These are phyloP conservation scores for Platichthys stellatus DNA, from an alignment of 2,113 vertebrate genomes.

Conservation along the genomic window DNA sequence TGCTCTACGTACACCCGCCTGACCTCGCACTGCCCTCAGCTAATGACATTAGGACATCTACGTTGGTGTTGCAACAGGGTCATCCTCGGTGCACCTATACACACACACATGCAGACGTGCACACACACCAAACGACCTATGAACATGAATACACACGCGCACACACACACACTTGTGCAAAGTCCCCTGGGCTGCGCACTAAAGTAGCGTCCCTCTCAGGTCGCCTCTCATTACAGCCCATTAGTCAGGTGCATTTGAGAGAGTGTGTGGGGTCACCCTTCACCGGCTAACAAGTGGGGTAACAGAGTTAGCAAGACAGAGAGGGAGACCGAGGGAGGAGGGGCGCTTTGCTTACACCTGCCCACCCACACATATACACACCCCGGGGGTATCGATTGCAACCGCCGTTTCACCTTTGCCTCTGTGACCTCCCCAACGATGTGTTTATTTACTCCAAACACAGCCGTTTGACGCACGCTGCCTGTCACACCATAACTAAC, in stretches of 20 bases:
- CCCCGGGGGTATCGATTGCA: slow-evolving; percentile 74
- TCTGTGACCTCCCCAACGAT: slow-evolving; percentile 74
- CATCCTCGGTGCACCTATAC: slow-evolving; percentile 80
- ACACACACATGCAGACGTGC: slow-evolving; percentile 37
- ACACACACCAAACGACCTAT: slow-evolving; percentile 42
- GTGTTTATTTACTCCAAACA: slow-evolving; percentile 78
- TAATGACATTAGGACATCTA: slow-evolving; percentile 94
- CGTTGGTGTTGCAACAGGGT: slow-evolving; percentile 87
- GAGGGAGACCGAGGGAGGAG: slow-evolving; percentile 26
- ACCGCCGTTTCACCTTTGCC: slow-evolving; percentile 80
- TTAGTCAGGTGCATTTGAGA: slow-evolving; percentile 86
- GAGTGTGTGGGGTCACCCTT: slow-evolving; percentile 68
- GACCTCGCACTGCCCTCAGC: slow-evolving; percentile 86
- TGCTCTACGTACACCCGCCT: slow-evolving; percentile 47
- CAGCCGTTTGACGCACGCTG: slow-evolving; percentile 29
- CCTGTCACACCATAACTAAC: slow-evolving; percentile 31
- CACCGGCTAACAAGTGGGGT: slow-evolving; percentile 72
- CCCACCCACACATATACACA: slow-evolving; percentile 57
- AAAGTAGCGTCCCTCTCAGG: slow-evolving; percentile 88
- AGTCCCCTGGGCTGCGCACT: slow-evolving; percentile 80
- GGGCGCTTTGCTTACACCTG: slow-evolving; percentile 66
- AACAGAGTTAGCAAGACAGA: slow-evolving; percentile 68
- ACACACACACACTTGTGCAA: slow-evolving; percentile 37
- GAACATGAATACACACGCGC: slow-evolving; percentile 30
- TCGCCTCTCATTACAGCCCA: slow-evolving; percentile 90